Conservation (phyloP, 2,888 invertebrate genomes). For the Cepaea hortensis region DNA sequence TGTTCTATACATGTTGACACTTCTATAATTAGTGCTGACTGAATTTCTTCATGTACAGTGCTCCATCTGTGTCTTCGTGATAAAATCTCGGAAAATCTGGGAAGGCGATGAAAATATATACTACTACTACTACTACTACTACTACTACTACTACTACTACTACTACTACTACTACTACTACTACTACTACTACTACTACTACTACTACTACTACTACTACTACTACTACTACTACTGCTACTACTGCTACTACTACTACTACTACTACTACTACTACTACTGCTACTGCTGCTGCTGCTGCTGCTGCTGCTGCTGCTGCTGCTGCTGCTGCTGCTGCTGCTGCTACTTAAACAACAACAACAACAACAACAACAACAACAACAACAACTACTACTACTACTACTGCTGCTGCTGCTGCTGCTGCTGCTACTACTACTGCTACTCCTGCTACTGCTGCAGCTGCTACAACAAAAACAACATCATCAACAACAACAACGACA, state of each 20-base stretch:
- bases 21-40: too few species aligned
- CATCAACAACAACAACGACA: not conserved
- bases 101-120: not conserved
- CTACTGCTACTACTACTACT: slow-evolving; percentile 1
- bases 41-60: too few species aligned
- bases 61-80: too few species aligned
- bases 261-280: slow-evolving; percentile 23
- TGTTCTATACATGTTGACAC: too few species aligned
- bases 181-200: slow-evolving; percentile 3
- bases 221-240: slow-evolving; percentile 19
- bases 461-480: slow-evolving; percentile 8
- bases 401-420: too few species aligned
- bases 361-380: too few species aligned
- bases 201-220: not conserved
- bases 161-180: slow-evolving; percentile 25
- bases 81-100: too few species aligned
- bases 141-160: slow-evolving; percentile 45
- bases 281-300: not conserved
- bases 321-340: not conserved
- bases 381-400: too few species aligned
- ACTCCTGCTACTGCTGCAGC: slow-evolving; percentile 26
- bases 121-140: slow-evolving; percentile 42
- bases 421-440: too few species aligned
- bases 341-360: not conserved
- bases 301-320: not conserved